Conservation (phyloP, 2,797 vertebrate species). For the Enteromius mattozi region DNA sequence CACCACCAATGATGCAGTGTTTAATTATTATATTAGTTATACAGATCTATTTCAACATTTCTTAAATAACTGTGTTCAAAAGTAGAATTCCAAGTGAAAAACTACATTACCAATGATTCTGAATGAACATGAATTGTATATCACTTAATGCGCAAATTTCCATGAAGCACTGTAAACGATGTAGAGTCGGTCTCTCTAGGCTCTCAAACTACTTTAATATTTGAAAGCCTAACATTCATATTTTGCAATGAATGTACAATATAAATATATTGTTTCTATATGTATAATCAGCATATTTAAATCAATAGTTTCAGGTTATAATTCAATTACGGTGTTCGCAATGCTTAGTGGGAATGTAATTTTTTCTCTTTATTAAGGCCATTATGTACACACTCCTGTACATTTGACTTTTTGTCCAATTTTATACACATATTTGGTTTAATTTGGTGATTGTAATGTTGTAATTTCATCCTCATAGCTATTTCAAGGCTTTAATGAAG, state of each 20-base stretch:
- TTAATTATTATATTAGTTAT: too few species aligned
- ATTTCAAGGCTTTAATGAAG: not conserved
- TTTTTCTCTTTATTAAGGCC: not conserved
- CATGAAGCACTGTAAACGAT: too few species aligned
- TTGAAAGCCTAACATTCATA: not conserved
- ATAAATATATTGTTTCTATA: not conserved
- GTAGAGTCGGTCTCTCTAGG: too few species aligned
- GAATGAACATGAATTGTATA: too few species aligned
- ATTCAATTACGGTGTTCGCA: not conserved
- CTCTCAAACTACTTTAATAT: too few species aligned
- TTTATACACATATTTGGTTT: not conserved
- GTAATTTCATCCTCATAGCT: not conserved
- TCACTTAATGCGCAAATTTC: too few species aligned
- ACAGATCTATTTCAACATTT: too few species aligned
- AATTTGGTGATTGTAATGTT: not conserved
- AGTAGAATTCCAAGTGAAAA: too few species aligned
- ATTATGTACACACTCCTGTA: not conserved
- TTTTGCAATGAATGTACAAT: not conserved
- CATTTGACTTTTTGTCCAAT: not conserved
- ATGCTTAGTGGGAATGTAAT: not conserved
- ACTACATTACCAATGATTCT: too few species aligned
- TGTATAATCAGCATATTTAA: not conserved
- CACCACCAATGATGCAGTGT: too few species aligned
- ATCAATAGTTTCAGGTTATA: not conserved
- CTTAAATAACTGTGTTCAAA: too few species aligned